Evolutionary conservation across 2,113 vertebrate genomes (phyloP), one percentile per base, ranked within the genome.

Genomic region (Papio anubis): DNA sequence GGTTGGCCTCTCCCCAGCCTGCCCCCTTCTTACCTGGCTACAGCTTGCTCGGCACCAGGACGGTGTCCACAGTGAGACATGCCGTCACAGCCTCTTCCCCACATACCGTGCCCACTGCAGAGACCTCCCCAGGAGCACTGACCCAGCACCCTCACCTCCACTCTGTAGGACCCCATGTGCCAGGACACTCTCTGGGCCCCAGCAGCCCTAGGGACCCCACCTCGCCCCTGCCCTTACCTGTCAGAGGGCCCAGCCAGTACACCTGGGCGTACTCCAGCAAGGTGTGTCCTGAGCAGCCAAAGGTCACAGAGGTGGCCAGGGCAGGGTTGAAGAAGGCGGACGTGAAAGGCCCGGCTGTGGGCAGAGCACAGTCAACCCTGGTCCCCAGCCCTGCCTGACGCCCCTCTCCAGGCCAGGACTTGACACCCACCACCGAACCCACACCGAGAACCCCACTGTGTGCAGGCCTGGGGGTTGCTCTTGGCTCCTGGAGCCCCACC

Each of bases 261-360:
- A 99, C 99, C 13, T 98, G 90, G 35, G 98, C n/a, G 0, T 99
- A 99, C 90, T 99, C 98, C 78, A 82, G 89, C 40, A 99, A 90
- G 80, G 98, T 99, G 95, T 98, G 99, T n/a, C 99, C 99, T 0
- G 99, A 95, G 91, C 99, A 99, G 92, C 91, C 87, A 98, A 99
- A 99, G 59, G 99, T 99, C 92, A 98, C 66, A 0, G 98, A 98
- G 1, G 97, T 97, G 0, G 99, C 99, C 97, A 99, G 96, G 1
- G 99, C 97, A 10, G 99, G 99, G 92, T 99, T 99, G 92, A 99
- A 98, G 98, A 99, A 99, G 16, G 99, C 99, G 0, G 99, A 99
- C 0, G 99, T 99, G 97, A 98, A 99, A 0, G 98, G 97, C 70
- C 97, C 98, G 0, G 99, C 99, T 99, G 98, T 0, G 20, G 55